These are phyloP conservation scores for Solenodon paradoxus DNA, from an alignment of 2,113 vertebrate genomes.

Conservation along the genomic window DNA sequence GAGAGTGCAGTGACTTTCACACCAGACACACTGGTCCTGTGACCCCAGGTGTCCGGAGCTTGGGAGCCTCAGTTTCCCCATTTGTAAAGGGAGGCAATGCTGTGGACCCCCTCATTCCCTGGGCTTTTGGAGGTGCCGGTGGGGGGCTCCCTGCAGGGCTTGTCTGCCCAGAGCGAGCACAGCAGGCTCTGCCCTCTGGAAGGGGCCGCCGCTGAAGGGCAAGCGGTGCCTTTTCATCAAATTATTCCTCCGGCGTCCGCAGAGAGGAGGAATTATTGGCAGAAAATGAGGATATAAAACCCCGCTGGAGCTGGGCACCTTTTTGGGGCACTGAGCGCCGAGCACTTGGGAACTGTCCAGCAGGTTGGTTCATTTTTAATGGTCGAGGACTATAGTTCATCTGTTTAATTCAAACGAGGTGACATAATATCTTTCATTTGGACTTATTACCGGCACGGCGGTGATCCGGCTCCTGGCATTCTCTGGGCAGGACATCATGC, in stretches of 20 bases:
- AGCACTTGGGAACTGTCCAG: constrained; percentile 61
- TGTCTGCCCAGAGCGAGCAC: too few species aligned
- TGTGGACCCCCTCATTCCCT: neutral
- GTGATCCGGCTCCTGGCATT: constrained; percentile 67
- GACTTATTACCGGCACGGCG: constrained; percentile 70
- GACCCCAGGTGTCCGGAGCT: rapidly evolving
- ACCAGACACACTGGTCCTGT: rapidly evolving
- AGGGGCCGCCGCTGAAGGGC: neutral
- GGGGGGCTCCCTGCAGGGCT: neutral
- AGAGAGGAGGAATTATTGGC: constrained; percentile 45
- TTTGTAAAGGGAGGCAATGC: neutral
- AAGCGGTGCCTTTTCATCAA: neutral
- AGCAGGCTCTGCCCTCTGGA: neutral
- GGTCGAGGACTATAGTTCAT: constrained; percentile 66
- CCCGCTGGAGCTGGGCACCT: constrained; percentile 11
- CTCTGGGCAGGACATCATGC: constrained; percentile 74
- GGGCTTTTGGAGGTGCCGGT: neutral
- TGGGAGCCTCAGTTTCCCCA: neutral
- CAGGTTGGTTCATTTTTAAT: constrained; percentile 73
- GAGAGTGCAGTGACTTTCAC: rapidly evolving
- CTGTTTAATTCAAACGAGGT: constrained; percentile 80
- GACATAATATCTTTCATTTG: constrained; percentile 80
- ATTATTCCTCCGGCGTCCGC: neutral
- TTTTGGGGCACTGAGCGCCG: neutral
- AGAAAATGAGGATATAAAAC: constrained; percentile 57